A percentile compares a stretch with the other conserved stretches of the same genome.
Evolutionary conservation across 2,888 invertebrate species (phyloP).

Genomic region (Aporophyla lueneburgensis): DNA sequence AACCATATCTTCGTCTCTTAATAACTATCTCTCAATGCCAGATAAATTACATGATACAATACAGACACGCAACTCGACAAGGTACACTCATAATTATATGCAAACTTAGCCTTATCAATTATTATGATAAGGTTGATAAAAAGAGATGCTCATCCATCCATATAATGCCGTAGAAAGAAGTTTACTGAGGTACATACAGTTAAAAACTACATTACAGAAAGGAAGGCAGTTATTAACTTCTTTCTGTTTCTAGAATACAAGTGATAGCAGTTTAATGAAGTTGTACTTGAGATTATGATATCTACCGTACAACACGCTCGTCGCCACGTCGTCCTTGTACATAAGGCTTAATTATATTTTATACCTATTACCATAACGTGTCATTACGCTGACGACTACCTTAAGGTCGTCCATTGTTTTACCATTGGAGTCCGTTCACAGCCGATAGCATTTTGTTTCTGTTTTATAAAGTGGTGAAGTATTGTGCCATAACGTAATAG

Average conservation of each 20-base stretch:
- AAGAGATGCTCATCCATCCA: constrained; percentile 12
- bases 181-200: neutral
- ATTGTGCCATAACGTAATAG: constrained; percentile 15
- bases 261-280: neutral
- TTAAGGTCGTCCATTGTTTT: constrained; percentile 31
- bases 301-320: neutral
- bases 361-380: constrained; percentile 1
- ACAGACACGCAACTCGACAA: constrained; percentile 26
- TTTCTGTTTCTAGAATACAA: neutral
- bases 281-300: neutral
- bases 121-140: constrained; percentile 4
- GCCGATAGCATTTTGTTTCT: neutral
- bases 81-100: constrained; percentile 32
- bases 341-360: neutral
- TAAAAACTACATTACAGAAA: neutral
- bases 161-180: neutral
- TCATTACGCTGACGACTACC: constrained; percentile 14
- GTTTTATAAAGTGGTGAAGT: constrained; percentile 9
- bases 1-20: constrained; percentile 3
- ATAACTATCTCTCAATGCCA: constrained; percentile 25
- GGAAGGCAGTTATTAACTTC: neutral
- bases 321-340: neutral
- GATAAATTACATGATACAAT: constrained; percentile 28
- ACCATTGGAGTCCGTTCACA: neutral
- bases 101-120: constrained; percentile 36